These are phyloP conservation scores for Gallinago nigripennis DNA, from an alignment of 2,797 vertebrate species.

Conservation along the genomic window DNA sequence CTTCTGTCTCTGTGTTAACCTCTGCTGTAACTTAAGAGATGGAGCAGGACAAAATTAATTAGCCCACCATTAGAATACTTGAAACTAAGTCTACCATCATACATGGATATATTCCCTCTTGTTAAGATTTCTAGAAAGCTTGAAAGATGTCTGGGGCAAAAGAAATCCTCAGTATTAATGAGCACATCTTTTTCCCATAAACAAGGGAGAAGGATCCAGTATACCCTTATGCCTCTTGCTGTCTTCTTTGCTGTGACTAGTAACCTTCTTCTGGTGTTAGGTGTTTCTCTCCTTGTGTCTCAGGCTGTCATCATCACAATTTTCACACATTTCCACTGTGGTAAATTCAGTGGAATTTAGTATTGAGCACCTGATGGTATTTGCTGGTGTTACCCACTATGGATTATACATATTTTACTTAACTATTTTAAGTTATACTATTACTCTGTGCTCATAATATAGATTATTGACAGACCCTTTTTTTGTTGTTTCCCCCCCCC, in stretches of 20 bases:
- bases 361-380: not conserved
- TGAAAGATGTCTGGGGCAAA: not conserved
- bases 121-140: not conserved
- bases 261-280: not conserved
- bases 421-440: not conserved
- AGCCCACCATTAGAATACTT: not conserved
- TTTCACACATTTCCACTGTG: not conserved
- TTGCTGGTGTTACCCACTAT: not conserved
- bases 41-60: not conserved
- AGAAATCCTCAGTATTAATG: not conserved
- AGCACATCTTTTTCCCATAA: not conserved
- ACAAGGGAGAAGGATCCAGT: not conserved
- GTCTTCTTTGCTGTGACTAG: not conserved
- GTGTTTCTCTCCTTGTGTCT: not conserved
- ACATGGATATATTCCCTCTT: not conserved
- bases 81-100: not conserved
- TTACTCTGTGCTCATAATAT: not conserved
- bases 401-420: not conserved
- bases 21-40: not conserved
- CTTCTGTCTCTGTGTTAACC: not conserved
- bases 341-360: not conserved
- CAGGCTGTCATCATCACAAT: not conserved
- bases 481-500: not conserved
- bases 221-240: not conserved
- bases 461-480: not conserved